Conservation (phyloP, 2,797 vertebrate species). For the Centroberyx gerrardi region DNA sequence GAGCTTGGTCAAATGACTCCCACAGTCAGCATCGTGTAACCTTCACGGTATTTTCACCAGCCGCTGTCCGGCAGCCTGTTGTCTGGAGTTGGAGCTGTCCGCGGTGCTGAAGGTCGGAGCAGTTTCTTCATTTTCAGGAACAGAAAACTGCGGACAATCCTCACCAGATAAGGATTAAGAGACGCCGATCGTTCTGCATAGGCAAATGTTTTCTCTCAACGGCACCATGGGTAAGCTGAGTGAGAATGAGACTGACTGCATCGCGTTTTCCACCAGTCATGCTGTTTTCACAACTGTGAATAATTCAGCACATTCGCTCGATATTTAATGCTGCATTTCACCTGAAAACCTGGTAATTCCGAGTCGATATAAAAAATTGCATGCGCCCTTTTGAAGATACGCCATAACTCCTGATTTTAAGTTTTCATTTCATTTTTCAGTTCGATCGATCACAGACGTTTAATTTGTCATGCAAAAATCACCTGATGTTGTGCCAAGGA, state of each 20-base stretch:
- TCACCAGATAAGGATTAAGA: conserved; percentile 43
- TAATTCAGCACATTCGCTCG: conserved; percentile 9
- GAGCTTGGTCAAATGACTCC: conserved; percentile 34
- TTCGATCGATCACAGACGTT: neutral
- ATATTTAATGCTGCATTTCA: conserved; percentile 2
- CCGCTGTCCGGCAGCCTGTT: conserved; percentile 56
- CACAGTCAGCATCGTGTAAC: conserved; percentile 64
- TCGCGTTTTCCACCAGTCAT: conserved; percentile 40
- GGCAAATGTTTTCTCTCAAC: conserved; percentile 36
- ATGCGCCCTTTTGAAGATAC: neutral
- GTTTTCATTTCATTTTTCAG: neutral
- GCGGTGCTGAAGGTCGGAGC: conserved; percentile 83
- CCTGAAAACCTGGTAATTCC: neutral
- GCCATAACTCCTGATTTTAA: neutral
- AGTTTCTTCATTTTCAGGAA: conserved; percentile 28
- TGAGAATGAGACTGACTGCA: conserved; percentile 39
- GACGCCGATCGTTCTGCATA: conserved; percentile 37
- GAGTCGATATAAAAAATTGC: neutral
- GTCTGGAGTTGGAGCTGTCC: conserved; percentile 76
- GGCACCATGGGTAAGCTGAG: conserved; percentile 81
- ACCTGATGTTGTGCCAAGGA: neutral
- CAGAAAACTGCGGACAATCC: conserved; percentile 45
- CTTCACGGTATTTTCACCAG: conserved; percentile 75
- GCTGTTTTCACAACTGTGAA: conserved; percentile 35
- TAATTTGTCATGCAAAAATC: neutral